Percentiles rank a stretch among this genome's conserved stretches.
Conservation (phyloP, 2,888 invertebrate genomes). For the Camptogramma bilineatum region DNA sequence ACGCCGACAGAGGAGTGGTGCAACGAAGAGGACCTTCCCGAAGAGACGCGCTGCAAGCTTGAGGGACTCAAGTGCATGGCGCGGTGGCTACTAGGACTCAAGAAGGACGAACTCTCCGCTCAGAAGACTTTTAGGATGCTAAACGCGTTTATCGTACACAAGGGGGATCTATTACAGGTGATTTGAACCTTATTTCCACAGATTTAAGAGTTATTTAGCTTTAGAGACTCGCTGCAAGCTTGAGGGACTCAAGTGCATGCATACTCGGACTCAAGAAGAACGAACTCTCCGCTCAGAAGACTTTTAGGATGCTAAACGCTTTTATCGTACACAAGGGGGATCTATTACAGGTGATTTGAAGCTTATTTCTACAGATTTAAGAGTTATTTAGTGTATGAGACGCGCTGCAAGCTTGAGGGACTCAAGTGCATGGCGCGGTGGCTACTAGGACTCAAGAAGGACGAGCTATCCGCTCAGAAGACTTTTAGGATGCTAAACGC, state of each 20-base stretch:
- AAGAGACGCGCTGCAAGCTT: constrained; percentile 96
- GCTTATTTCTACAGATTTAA: constrained; percentile 5
- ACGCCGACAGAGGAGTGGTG: constrained; percentile 89
- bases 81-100: constrained; percentile 96
- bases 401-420: constrained; percentile 96
- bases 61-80: constrained; percentile 98
- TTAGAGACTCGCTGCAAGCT: constrained; percentile 96
- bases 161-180: constrained; percentile 92
- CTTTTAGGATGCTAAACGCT: constrained; percentile 97
- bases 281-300: constrained; percentile 95
- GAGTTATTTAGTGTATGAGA: constrained; percentile 86
- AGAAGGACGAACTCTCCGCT: constrained; percentile 94
- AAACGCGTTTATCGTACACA: constrained; percentile 96
- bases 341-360: constrained; percentile 85
- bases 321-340: constrained; percentile 97
- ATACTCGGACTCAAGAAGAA: constrained; percentile 95
- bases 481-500: constrained; percentile 98
- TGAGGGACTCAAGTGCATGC: constrained; percentile 98
- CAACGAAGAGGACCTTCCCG: constrained; percentile 93
- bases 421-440: constrained; percentile 98
- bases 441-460: constrained; percentile 95
- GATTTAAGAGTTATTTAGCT: constrained; percentile 4
- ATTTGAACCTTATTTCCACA: constrained; percentile 13
- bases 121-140: constrained; percentile 98
- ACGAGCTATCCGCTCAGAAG: constrained; percentile 95